Percentiles rank a stretch among this genome's conserved stretches.
These are phyloP conservation scores for Megathymus violae DNA, from an alignment of 1,140 invertebrate genomes.

Conservation along the genomic window DNA sequence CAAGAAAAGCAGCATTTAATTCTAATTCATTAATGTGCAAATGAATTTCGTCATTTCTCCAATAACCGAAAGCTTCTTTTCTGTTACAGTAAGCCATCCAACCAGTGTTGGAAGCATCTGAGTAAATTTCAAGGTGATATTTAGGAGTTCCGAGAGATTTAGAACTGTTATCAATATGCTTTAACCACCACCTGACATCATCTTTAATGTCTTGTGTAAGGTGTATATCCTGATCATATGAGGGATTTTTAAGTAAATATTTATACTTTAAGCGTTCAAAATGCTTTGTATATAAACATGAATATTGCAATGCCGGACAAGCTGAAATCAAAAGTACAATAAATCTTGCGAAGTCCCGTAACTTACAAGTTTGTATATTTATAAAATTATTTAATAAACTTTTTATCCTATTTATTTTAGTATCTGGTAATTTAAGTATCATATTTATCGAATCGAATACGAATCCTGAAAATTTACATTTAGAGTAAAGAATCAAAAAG, in stretches of 20 bases:
- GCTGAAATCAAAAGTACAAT: slow-evolving; percentile 19
- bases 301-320: slow-evolving; percentile 29
- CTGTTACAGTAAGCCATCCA: slow-evolving; percentile 23
- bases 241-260: slow-evolving; percentile 1
- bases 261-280: slow-evolving; percentile 23
- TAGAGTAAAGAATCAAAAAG: slow-evolving; percentile 26
- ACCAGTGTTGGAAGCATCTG: slow-evolving; percentile 17
- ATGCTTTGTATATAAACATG: slow-evolving; percentile 26
- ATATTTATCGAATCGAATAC: slow-evolving; percentile 32
- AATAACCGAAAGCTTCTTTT: slow-evolving; percentile 38
- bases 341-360: slow-evolving; percentile 28
- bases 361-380: background rate
- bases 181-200: slow-evolving; percentile 25
- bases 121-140: slow-evolving; percentile 36
- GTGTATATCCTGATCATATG: slow-evolving; percentile 7
- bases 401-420: slow-evolving; percentile 37
- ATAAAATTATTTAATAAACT: too few relatives aligned
- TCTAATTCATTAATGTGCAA: slow-evolving; percentile 35
- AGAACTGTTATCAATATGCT: slow-evolving; percentile 5
- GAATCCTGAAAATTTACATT: slow-evolving; percentile 47
- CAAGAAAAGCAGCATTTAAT: slow-evolving; percentile 25
- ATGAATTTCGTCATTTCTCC: slow-evolving; percentile 9
- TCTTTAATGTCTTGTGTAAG: background rate
- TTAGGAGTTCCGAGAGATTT: background rate
- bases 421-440: slow-evolving; percentile 32